Conservation (phyloP, 1,140 invertebrate species). For the Tyrophagus putrescentiae region DNA sequence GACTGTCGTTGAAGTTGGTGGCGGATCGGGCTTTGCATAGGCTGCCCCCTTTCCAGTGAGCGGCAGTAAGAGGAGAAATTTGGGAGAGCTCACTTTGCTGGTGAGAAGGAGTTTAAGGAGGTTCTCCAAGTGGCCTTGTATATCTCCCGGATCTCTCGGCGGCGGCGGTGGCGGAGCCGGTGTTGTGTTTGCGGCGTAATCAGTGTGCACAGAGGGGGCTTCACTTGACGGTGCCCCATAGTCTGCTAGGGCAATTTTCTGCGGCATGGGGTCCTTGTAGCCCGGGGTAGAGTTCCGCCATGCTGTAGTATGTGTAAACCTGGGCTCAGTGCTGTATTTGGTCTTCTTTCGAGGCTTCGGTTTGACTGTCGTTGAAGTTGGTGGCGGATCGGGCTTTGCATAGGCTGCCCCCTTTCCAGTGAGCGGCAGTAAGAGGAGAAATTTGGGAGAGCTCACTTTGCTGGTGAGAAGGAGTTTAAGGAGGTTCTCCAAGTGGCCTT, state of each 20-base stretch:
- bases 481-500: neutral
- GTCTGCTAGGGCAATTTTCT: too few relatives aligned
- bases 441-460: neutral
- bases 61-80: neutral
- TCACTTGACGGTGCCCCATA: too few relatives aligned
- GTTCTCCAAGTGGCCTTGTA: neutral
- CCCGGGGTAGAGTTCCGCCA: too few relatives aligned
- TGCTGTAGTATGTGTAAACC: too few relatives aligned
- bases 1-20: neutral
- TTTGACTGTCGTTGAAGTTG: neutral
- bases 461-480: neutral
- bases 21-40: neutral
- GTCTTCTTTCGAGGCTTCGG: neutral
- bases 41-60: neutral
- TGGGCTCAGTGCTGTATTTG: too few relatives aligned
- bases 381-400: neutral
- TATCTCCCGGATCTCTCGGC: neutral
- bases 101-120: neutral
- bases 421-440: neutral
- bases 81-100: neutral
- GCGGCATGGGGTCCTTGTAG: too few relatives aligned
- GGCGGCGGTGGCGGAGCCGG: neutral
- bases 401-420: neutral
- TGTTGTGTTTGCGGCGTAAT: neutral
- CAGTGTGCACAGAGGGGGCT: neutral